A percentile compares a stretch with the other conserved stretches of the same genome.
These are phyloP conservation scores for Antennarius maculatus DNA, from an alignment of 2,797 vertebrate genomes.

Conservation along the genomic window DNA sequence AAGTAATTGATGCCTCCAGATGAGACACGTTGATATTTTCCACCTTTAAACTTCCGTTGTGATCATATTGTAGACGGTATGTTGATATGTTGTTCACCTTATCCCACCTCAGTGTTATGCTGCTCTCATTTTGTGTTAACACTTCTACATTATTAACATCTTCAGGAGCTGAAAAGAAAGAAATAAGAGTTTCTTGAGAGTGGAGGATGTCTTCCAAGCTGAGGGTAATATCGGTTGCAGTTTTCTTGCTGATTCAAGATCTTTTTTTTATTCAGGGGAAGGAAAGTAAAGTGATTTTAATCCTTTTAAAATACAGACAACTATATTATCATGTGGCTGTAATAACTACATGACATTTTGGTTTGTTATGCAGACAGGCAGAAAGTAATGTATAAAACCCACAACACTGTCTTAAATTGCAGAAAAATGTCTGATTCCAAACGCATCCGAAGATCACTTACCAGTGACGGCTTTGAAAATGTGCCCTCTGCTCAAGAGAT, in stretches of 20 bases:
- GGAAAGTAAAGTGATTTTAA: neutral
- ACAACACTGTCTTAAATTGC: too few relatives aligned
- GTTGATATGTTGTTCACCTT: constrained; percentile 22
- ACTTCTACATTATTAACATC: neutral
- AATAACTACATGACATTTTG: too few relatives aligned
- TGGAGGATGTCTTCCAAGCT: constrained; percentile 6
- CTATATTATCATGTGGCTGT: too few relatives aligned
- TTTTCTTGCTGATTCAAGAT: rapidly evolving
- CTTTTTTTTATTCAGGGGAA: rapidly evolving
- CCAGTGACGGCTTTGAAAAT: neutral
- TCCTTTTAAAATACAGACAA: neutral
- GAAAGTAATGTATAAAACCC: too few relatives aligned
- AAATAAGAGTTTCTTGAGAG: neutral
- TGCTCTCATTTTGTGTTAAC: neutral
- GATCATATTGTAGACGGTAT: constrained; percentile 20
- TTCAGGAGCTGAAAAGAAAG: constrained; percentile 15
- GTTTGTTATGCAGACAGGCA: neutral
- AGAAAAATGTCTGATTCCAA: too few relatives aligned
- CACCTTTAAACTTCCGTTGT: rapidly evolving
- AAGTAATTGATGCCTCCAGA: neutral
- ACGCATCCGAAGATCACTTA: neutral
- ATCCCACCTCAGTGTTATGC: constrained; percentile 55
- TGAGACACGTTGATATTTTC: neutral
- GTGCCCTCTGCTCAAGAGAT: constrained; percentile 23
- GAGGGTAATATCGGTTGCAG: constrained; percentile 37